These are phyloP conservation scores for Drosophila ficusphila DNA, from an alignment of 1,140 invertebrate species.

Conservation along the genomic window DNA sequence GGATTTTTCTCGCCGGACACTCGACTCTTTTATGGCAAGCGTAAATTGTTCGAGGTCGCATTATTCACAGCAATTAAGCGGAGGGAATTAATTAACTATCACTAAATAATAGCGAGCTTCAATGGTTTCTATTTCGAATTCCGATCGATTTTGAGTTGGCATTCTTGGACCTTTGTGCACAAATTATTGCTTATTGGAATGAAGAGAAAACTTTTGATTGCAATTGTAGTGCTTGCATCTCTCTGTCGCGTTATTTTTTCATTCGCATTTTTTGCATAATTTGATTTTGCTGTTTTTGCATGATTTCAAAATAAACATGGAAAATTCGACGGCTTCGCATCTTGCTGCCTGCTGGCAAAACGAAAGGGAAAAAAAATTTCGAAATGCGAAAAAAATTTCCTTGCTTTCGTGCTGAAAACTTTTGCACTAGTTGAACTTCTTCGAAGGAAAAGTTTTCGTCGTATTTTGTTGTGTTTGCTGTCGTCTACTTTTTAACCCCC, in stretches of 20 bases:
- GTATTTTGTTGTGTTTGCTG: conserved; percentile 28
- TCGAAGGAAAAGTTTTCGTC: conserved; percentile 41
- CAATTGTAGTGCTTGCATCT: conserved; percentile 19
- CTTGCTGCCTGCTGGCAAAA: neutral
- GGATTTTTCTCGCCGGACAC: neutral
- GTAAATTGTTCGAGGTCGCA: conserved; percentile 11
- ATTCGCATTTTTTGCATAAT: conserved; percentile 51
- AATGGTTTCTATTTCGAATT: neutral
- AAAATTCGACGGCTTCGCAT: conserved; percentile 35
- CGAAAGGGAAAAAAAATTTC: neutral
- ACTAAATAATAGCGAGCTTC: too few species aligned
- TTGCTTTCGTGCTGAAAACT: conserved; percentile 34
- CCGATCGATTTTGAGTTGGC: neutral
- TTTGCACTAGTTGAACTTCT: conserved; percentile 57
- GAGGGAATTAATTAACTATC: conserved; percentile 9
- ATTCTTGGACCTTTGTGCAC: conserved; percentile 5
- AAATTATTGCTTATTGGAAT: conserved; percentile 45
- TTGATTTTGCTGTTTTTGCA: conserved; percentile 66
- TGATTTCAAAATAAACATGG: conserved; percentile 67
- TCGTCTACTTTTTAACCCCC: too few species aligned
- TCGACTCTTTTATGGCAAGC: neutral
- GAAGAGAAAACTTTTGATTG: conserved; percentile 51
- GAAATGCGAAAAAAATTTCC: conserved; percentile 34
- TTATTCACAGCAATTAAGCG: conserved; percentile 16
- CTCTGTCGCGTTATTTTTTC: conserved; percentile 14